Percentiles rank a stretch among this genome's conserved stretches.
Conservation (phyloP, 2,113 vertebrate species). For the Hypocryptadius cinnamomeus region DNA sequence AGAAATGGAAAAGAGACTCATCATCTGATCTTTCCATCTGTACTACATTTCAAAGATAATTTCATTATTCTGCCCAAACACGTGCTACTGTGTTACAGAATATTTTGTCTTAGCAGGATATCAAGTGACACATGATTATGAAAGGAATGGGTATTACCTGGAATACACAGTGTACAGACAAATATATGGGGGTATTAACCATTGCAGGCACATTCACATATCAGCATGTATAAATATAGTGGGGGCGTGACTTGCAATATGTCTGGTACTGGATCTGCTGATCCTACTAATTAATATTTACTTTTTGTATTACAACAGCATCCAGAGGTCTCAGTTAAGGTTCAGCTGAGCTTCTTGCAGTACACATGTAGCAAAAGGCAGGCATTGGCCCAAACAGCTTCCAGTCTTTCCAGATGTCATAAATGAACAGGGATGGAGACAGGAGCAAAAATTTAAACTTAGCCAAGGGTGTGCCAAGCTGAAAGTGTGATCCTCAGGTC, state of each 20-base stretch:
- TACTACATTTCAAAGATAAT: constrained; percentile 27
- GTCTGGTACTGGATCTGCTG: constrained; percentile 29
- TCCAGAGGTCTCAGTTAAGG: constrained; percentile 2
- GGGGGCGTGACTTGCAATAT: not conserved
- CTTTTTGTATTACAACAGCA: constrained; percentile 28
- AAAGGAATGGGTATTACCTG: constrained; percentile 28
- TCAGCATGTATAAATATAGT: not conserved
- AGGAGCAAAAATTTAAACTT: not conserved
- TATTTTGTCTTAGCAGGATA: constrained; percentile 19
- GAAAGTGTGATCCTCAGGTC: not conserved
- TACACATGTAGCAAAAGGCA: not conserved
- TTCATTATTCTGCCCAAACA: constrained; percentile 35
- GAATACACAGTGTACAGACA: not conserved
- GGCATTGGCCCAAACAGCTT: not conserved
- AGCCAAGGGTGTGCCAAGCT: not conserved
- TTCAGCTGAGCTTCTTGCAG: not conserved
- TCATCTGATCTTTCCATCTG: constrained; percentile 32
- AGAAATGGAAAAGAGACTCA: not conserved
- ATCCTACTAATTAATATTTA: constrained; percentile 39
- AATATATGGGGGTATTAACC: not conserved
- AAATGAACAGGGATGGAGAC: not conserved
- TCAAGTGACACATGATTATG: constrained; percentile 26
- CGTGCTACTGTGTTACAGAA: constrained; percentile 9
- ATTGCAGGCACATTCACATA: not conserved
- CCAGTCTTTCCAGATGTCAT: not conserved